phyloP scores from a whole-genome alignment of 2,888 invertebrate species.

The Copidosoma aretas region DNA sequence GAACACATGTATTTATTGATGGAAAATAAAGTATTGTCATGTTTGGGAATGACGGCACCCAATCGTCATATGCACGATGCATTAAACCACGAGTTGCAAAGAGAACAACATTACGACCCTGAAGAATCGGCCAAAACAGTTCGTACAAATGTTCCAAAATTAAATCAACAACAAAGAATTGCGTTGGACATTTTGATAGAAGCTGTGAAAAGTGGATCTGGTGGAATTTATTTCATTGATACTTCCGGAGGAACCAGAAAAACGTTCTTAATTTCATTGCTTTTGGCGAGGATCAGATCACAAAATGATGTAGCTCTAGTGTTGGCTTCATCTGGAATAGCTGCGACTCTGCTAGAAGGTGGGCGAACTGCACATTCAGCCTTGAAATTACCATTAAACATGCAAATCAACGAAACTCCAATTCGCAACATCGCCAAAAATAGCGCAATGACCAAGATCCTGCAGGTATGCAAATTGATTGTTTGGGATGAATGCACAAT shows the following conservation, averaged over 20 bases:
- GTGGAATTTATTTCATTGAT: conserved; percentile 18
- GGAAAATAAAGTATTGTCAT: too few species aligned
- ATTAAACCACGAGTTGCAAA: not conserved
- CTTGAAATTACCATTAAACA: conserved; percentile 55
- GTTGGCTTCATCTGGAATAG: conserved; percentile 61
- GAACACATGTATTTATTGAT: too few species aligned
- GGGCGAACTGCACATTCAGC: conserved; percentile 58
- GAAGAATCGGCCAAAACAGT: not conserved
- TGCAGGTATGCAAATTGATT: too few species aligned
- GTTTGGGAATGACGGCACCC: too few species aligned
- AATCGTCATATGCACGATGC: not conserved
- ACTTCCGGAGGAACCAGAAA: conserved; percentile 58
- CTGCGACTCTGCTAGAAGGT: conserved; percentile 59
- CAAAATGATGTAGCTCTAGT: conserved; percentile 52
- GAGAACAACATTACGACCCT: not conserved
- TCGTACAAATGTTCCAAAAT: not conserved
- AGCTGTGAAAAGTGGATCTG: conserved; percentile 42
- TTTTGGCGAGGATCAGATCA: conserved; percentile 53
- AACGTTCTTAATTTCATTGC: conserved; percentile 56
- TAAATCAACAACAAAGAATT: not conserved
- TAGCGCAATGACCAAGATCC: too few species aligned
- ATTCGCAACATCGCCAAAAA: too few species aligned
- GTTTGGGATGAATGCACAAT: too few species aligned
- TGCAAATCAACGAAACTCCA: too few species aligned
- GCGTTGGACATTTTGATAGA: not conserved